Base-by-base conservation (phyloP, 92 coral and sea anemone species). In the Zoanthus solanderi region DNA sequence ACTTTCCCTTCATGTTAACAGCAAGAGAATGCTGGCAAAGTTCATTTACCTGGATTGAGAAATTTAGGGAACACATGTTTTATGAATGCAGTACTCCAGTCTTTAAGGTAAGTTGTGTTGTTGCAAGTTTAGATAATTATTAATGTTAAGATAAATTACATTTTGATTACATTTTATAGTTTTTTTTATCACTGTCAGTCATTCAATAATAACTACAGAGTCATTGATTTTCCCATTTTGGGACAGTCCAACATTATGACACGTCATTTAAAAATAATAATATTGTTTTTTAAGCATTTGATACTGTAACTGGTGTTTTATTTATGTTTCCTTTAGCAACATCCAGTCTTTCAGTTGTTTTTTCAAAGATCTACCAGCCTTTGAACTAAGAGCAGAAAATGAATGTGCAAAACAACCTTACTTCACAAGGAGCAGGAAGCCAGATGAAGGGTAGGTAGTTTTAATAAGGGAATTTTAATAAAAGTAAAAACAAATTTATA, bases 61-160 rank as follows among this genome's bases (percentile, higher is more conserved):
- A 97, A 97, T 83, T 95, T 97, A 53, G 99, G 99, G 45, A 97
- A 97, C 89, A 97, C 99, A 15, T 97, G 99, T 77, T 97, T 97
- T 66, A 97, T 97, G 99, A 97, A 97, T 92, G 99, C 99, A 45
- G 98, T 97, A 23, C 80, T 97, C 17, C 99, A 97, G 73, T 97
- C 99, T 1, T 82, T 97, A 69, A 97, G 98, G 99, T 97, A 85
- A 37, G 56, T 29, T 44, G 37, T 66, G 71, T 37, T 28, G 11
- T 63, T 18, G 23, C 28, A 7, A 63, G 31, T 63, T n/a, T 63
- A 63, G 30, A 17, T 16, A 14, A 16, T 15, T 58, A 4, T 58
- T 58, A 15, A 12, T 37, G 42, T 37, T 37, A 4, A 37, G 42
- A 37, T 37, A 37, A 37, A 37, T 37, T 37, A 37, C 42, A 37